Evolutionary conservation across 2,888 invertebrate genomes (phyloP).

Genomic region (Mylabris sibirica): DNA sequence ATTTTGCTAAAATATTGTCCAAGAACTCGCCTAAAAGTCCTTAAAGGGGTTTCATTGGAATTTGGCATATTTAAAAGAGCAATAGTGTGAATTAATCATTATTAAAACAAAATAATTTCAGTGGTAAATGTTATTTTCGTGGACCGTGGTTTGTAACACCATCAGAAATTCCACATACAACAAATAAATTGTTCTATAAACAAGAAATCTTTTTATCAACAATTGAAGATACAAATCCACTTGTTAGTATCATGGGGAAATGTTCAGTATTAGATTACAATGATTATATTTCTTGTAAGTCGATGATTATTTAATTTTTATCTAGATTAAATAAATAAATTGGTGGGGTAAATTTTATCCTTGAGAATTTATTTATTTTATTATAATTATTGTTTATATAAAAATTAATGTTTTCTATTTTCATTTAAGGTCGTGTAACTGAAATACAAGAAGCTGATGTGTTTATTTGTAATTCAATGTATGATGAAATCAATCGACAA

Average conservation of each 20-base stretch:
- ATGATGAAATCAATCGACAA: slow-evolving; percentile 85
- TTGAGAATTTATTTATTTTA: slow-evolving; percentile 8
- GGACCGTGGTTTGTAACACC: slow-evolving; percentile 94
- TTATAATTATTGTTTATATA: background rate
- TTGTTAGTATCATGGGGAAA: slow-evolving; percentile 89
- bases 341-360: background rate
- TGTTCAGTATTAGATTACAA: slow-evolving; percentile 90
- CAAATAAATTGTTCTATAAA: slow-evolving; percentile 84
- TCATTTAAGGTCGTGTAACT: slow-evolving; percentile 80
- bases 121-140: slow-evolving; percentile 89
- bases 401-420: background rate
- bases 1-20: no score
- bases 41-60: no score
- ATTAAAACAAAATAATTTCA: slow-evolving; percentile 58
- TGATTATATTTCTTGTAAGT: slow-evolving; percentile 87
- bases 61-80: no score
- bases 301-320: slow-evolving; percentile 14
- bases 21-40: no score
- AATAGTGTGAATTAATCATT: no score
- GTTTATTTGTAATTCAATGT: slow-evolving; percentile 90
- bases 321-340: background rate
- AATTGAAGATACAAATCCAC: slow-evolving; percentile 89
- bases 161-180: slow-evolving; percentile 82
- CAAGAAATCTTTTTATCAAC: slow-evolving; percentile 93
- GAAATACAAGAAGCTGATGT: slow-evolving; percentile 93